These are phyloP conservation scores for Linepithema humile DNA, from an alignment of 1,140 invertebrate species.

Conservation along the genomic window DNA sequence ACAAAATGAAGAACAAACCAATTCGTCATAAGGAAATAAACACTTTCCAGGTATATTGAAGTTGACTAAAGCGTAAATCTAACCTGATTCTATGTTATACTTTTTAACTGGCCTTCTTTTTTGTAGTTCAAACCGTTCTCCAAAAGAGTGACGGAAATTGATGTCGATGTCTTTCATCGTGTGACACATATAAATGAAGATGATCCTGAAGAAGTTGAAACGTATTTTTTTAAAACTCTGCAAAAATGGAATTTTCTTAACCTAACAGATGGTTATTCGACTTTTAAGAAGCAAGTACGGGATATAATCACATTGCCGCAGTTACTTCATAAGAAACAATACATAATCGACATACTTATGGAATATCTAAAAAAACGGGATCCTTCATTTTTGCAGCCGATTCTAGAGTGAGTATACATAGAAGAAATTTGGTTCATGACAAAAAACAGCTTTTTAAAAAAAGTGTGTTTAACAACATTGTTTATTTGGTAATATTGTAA, in stretches of 20 bases:
- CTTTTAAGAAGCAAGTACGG: constrained; percentile 89
- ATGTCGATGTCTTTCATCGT: constrained; percentile 92
- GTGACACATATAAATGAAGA: constrained; percentile 89
- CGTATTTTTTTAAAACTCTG: constrained; percentile 92
- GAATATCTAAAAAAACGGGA: constrained; percentile 90
- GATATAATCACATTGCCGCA: constrained; percentile 92
- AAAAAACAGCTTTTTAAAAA: too few relatives aligned
- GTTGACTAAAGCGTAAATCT: constrained; percentile 20
- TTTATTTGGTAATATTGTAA: too few relatives aligned
- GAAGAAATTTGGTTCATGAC: too few relatives aligned
- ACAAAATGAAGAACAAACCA: constrained; percentile 91
- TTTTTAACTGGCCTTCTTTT: constrained; percentile 56
- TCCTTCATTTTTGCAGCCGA: constrained; percentile 89
- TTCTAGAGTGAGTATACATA: constrained; percentile 90
- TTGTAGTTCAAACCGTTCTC: constrained; percentile 94
- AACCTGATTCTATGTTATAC: background rate
- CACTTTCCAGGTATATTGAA: constrained; percentile 90
- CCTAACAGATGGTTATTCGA: constrained; percentile 91
- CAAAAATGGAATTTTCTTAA: constrained; percentile 95
- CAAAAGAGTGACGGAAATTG: constrained; percentile 92
- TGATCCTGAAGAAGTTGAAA: constrained; percentile 88
- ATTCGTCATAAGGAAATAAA: constrained; percentile 91
- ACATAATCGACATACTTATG: constrained; percentile 89
- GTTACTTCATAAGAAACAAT: constrained; percentile 91
- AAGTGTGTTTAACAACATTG: too few relatives aligned